Percentiles rank a stretch among this genome's conserved stretches.
Evolutionary conservation across 2,113 vertebrate species (phyloP).

Genomic region (Catharus fuscescens): DNA sequence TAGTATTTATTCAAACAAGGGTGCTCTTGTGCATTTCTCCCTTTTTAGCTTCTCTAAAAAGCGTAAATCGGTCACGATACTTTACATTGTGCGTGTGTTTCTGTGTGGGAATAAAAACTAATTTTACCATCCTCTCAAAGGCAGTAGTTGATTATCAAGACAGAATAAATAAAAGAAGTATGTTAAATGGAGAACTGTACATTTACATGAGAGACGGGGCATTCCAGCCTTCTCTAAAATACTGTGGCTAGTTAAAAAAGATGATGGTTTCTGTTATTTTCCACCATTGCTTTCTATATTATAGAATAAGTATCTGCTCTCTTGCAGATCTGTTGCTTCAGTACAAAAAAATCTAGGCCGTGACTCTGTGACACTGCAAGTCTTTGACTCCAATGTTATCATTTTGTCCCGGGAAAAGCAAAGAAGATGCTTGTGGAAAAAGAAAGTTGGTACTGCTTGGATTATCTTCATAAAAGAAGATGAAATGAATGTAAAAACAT

Average conservation of each 20-base stretch:
- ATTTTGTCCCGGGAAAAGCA: constrained; percentile 37
- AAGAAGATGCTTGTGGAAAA: constrained; percentile 23
- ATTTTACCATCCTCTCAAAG: constrained; percentile 33
- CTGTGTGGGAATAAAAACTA: constrained; percentile 23
- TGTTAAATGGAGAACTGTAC: constrained; percentile 25
- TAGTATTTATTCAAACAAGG: constrained; percentile 60
- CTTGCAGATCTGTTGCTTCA: background rate
- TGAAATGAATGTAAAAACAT: constrained; percentile 53
- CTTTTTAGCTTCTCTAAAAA: constrained; percentile 22
- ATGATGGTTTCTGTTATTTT: background rate
- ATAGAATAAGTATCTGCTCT: background rate
- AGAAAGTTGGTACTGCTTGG: constrained; percentile 50
- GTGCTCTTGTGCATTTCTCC: constrained; percentile 40
- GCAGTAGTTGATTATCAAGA: constrained; percentile 18
- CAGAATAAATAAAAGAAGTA: constrained; percentile 27
- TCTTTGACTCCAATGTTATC: constrained; percentile 9
- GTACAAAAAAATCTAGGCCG: background rate
- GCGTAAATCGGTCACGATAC: background rate
- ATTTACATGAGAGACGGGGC: background rate
- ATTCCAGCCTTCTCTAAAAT: background rate
- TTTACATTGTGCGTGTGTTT: background rate
- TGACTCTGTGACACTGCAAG: background rate
- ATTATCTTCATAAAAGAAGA: constrained; percentile 55
- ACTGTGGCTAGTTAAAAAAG: background rate
- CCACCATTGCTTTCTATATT: background rate